Percentiles rank a stretch among this genome's conserved stretches.
Conservation (phyloP, 1,140 invertebrate species). For the Augochlora pura region DNA sequence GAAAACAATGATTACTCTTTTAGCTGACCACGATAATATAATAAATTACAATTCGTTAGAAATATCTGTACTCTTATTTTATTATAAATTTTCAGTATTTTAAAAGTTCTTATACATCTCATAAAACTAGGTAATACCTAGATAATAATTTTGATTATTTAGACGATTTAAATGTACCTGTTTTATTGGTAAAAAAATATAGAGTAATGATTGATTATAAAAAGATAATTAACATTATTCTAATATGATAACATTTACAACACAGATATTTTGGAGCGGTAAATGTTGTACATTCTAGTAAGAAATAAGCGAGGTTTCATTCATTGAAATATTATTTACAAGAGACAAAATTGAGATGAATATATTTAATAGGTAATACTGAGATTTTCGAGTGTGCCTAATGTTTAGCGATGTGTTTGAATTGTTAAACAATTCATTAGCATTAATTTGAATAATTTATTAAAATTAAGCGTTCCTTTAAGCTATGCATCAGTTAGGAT, state of each 20-base stretch:
- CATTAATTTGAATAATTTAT: neutral
- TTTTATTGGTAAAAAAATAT: neutral
- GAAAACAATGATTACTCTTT: neutral
- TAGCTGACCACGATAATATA: neutral
- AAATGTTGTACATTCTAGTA: neutral
- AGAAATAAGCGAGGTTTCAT: slow-evolving; percentile 40
- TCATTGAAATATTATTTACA: neutral
- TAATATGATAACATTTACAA: neutral
- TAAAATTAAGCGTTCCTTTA: slow-evolving; percentile 65
- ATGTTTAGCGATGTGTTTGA: slow-evolving; percentile 58
- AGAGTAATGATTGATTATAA: neutral
- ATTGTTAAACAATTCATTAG: slow-evolving; percentile 7
- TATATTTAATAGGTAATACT: slow-evolving; percentile 14
- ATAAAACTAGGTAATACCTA: neutral
- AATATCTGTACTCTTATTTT: neutral
- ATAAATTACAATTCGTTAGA: neutral
- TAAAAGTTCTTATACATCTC: neutral
- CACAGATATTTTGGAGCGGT: neutral
- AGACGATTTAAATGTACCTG: neutral
- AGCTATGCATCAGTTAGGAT: neutral
- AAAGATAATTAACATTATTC: neutral
- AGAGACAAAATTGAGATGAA: slow-evolving; percentile 1
- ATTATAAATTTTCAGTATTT: neutral
- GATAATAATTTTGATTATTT: neutral
- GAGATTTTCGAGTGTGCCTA: slow-evolving; percentile 69